Base-by-base conservation (phyloP, 37 sponge, comb jelly and placozoan species). In the Oscarella lobularis region DNA sequence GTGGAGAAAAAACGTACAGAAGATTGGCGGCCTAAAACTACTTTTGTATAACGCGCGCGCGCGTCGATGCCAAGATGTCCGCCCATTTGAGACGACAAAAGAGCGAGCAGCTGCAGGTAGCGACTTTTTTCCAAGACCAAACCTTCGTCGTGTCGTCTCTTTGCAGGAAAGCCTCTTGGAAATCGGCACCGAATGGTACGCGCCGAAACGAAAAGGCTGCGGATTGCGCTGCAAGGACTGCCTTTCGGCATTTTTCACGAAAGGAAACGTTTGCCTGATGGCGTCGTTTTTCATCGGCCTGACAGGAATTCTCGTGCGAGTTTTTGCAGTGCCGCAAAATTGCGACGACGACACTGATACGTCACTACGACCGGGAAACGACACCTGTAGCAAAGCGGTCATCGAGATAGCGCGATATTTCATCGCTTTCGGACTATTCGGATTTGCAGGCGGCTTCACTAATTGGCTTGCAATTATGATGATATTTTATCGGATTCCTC, bases 401-500 rank as follows among this genome's bases (percentile, higher is more conserved):
- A 9, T 48, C 60, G 60, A 27, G 60, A 27, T 20, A 27, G 60
- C 60, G 9, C 60, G 67, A 0, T 90, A 79, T 55, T 2, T 90
- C 55, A 74, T 87, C 1, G 71, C 81, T n/a, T 81, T 75, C 29
- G 92, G 92, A 39, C 3, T 87, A 37, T 87, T 91, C 77, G 92
- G 88, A 0, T 36, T 85, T 14, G 74, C 81, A 6, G 60, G 85
- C 72, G 92, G 92, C 33, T 66, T 82, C 0, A 82, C 85, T 41
- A 91, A 88, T 76, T 66, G 66, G 0, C 29, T 91, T 1, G 92
- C 83, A 6, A 68, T 83, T 2, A 3, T 84, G 34, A 55, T 85
- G 78, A 74, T 91, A 33, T 77, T 91, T 72, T 85, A 87, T 74
- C 79, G 82, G 34, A 76, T 87, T 72, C 90, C 90, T 39, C 72